Base-by-base conservation (phyloP, 2,888 invertebrate species). In the Campoletis raptor region DNA sequence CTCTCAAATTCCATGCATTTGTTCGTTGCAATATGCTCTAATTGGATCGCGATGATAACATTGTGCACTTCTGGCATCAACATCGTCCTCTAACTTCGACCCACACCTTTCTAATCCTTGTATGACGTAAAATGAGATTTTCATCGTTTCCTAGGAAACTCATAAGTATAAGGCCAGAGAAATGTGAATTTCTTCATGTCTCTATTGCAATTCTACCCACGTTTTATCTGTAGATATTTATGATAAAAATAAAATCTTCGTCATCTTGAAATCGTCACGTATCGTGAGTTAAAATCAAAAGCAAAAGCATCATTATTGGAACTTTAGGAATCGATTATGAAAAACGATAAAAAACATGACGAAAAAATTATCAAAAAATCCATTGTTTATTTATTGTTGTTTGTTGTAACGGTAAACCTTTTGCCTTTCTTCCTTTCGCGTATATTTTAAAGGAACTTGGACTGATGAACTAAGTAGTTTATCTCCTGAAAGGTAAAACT, bases 81-180 rank as follows among this genome's bases (percentile, higher is more conserved):
- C 67, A 40, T 18, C 40, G 4, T 67, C 37, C 61, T 61, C 61
- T 15, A 12, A 67, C 37, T n/a, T 37, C 37, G 37, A 21, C 40
- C 40, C 40, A 67, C 40, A 67, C 67, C n/a, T 67, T 67, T 67
- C 40, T 40, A 40, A 66, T 21, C 40, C n/a, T 40, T 21, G 40
- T 40, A 61, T 61, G 30, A 61, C 61, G 61, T 61, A 15, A 30
- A 61, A 61, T 30, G 61, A 61, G 61, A 61, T 61, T 61, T 61
- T 30, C 30, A 61, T 7, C 30, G 61, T 61, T 61, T 30, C 61
- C 61, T 30, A 6, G 30, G 30, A 61, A 30, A 30, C 61, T 30
- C 30, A 6, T 15, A 61, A 30, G 15, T 30, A 30, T 30, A 15
- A 30, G 30, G 61, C 7, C 1, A 12, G 24, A 12, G 24, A 24